phyloP scores from a whole-genome alignment of 2,113 vertebrate species.

The Trematocara macrostoma region DNA sequence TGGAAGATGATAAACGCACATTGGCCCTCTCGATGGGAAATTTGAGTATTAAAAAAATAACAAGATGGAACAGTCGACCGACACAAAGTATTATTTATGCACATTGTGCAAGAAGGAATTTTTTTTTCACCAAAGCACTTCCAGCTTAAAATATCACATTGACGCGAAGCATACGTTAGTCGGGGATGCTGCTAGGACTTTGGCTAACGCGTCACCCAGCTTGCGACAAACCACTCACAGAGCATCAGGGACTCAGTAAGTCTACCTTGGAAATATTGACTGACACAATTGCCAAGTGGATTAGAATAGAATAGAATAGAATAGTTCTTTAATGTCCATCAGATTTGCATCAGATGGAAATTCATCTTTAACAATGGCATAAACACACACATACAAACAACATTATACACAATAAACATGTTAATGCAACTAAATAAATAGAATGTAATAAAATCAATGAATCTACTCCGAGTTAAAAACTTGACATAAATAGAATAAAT shows the following conservation, averaged over 20 bases:
- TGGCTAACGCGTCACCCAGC: background rate
- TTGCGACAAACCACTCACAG: background rate
- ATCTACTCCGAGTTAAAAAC: too few species aligned
- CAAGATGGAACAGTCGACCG: background rate
- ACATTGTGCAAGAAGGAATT: background rate
- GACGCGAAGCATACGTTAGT: background rate
- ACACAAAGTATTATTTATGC: background rate
- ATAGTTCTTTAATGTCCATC: too few species aligned
- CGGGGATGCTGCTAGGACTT: background rate
- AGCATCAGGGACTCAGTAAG: background rate
- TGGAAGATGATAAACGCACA: background rate
- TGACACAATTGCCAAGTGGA: background rate
- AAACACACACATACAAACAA: too few species aligned
- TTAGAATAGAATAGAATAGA: too few species aligned
- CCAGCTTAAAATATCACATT: background rate
- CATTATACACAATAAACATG: too few species aligned
- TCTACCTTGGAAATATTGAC: background rate
- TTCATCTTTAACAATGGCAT: too few species aligned
- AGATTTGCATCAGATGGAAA: too few species aligned
- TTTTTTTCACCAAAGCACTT: background rate
- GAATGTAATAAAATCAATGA: too few species aligned
- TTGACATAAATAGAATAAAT: too few species aligned
- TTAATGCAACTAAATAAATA: too few species aligned
- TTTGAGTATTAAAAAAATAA: background rate
- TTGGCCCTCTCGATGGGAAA: background rate